Evolutionary conservation across 2,888 invertebrate genomes (phyloP), one percentile per base, ranked within the genome.

Genomic region (Phrixothrix hirtus): DNA sequence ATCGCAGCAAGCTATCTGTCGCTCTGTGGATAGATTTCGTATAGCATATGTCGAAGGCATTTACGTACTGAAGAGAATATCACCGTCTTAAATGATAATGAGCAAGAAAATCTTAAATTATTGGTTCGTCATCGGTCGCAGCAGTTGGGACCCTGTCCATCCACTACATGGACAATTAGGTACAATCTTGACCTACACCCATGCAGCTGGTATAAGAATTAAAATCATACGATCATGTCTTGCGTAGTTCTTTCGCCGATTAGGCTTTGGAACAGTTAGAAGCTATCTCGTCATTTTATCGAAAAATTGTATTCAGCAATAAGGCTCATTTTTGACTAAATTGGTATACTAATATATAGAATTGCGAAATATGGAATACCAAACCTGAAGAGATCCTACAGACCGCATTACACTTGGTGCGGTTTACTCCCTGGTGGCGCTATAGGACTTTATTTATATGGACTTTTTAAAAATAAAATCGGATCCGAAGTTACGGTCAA

Each of bases 131-230:
- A 15, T 30, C 30, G 2, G 30, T n/a, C n/a, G n/a, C n/a, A n/a
- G n/a, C n/a, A n/a, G n/a, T n/a, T n/a, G n/a, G n/a, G n/a, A n/a
- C n/a, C 11, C 3, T 1, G 4, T 5, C 4, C 21, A 21, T 3
- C 7, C 7, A 7, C 21, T 21, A 3, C 3, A 21, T 5, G 30
- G n/a, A n/a, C n/a, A n/a, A n/a, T n/a, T n/a, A n/a, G n/a, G n/a
- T n/a, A n/a, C n/a, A n/a, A 30, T 30, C 30, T 30, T 30, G 30
- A 7, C 30, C 30, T 30, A 30, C 30, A 3, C 30, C 2, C 30
- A 7, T 30, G 12, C 12, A 30, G 12, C 30, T 3, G 21, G 21
- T 3, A 7, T 7, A 21, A 21, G 21, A 21, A 21, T 21, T 21
- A 21, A 7, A 21, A 21, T 7, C 21, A 21, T 7, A 21, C 3